Conservation (phyloP, 1,140 invertebrate genomes). For the Drosophila hydei region DNA sequence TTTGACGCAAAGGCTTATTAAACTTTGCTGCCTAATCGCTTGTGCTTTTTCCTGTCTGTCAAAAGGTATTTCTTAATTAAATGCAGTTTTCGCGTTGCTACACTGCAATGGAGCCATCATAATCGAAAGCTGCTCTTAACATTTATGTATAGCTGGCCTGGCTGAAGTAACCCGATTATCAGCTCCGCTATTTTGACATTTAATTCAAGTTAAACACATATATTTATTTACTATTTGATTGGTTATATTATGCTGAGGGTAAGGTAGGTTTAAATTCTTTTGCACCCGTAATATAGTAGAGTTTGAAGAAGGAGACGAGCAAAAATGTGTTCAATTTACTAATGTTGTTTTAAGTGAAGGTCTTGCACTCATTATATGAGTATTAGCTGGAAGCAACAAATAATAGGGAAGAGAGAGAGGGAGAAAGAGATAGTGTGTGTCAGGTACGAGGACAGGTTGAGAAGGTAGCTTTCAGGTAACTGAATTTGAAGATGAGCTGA, state of each 20-base stretch:
- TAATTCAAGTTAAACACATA: not conserved
- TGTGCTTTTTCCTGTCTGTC: not conserved
- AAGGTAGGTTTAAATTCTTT: conserved; percentile 46
- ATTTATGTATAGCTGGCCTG: too few relatives aligned
- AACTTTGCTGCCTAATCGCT: not conserved
- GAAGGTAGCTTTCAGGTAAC: conserved; percentile 65
- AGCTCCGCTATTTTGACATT: too few relatives aligned
- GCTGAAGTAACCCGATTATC: too few relatives aligned
- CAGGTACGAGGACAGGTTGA: conserved; percentile 78
- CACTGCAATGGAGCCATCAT: too few relatives aligned
- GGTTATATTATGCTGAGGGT: conserved; percentile 25
- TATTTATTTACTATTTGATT: conserved; percentile 21
- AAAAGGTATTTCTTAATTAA: not conserved
- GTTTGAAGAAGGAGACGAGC: conserved; percentile 3
- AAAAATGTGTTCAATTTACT: not conserved
- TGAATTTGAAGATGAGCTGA: conserved; percentile 1
- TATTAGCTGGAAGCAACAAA: not conserved
- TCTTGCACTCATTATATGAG: not conserved
- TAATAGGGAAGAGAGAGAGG: conserved; percentile 1
- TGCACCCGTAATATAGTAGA: conserved; percentile 49
- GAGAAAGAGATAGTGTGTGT: conserved; percentile 35
- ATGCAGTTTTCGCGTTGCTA: not conserved
- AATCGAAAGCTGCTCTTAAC: too few relatives aligned
- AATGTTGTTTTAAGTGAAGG: not conserved
- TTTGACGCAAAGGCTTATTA: not conserved